Conservation (phyloP, 2,797 vertebrate genomes). For the Sebastes alutus region DNA sequence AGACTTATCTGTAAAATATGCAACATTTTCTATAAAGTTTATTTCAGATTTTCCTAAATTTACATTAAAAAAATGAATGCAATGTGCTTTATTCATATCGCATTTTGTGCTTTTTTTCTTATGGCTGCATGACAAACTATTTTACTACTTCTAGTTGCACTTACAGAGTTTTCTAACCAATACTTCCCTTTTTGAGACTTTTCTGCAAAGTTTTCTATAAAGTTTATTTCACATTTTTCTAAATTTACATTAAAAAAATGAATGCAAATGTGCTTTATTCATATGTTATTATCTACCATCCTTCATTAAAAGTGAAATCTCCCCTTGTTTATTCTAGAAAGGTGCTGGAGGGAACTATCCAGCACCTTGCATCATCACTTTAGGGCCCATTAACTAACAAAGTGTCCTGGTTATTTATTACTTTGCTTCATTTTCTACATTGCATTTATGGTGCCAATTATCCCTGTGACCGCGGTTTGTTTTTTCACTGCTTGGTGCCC, state of each 20-base stretch:
- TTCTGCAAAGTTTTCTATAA: neutral
- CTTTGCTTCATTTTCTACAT: slow-evolving; percentile 77
- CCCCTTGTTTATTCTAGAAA: slow-evolving; percentile 32
- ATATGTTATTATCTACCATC: neutral
- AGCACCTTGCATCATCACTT: slow-evolving; percentile 65
- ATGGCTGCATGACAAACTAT: neutral
- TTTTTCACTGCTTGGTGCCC: slow-evolving; percentile 72
- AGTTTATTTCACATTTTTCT: neutral
- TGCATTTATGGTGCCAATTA: slow-evolving; percentile 79
- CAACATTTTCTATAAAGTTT: neutral
- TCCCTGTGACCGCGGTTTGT: slow-evolving; percentile 74
- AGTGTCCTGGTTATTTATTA: slow-evolving; percentile 78
- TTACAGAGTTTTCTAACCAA: neutral
- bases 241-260: neutral
- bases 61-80: no score
- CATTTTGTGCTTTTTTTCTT: neutral
- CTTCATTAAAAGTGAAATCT: neutral
- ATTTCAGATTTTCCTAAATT: neutral
- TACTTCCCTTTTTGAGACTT: neutral
- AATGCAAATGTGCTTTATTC: neutral
- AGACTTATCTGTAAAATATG: neutral
- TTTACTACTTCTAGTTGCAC: neutral
- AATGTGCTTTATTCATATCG: neutral
- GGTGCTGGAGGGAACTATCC: neutral
- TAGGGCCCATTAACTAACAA: slow-evolving; percentile 61